Conservation (phyloP, 2,113 vertebrate genomes). For the Theristicus caerulescens region DNA sequence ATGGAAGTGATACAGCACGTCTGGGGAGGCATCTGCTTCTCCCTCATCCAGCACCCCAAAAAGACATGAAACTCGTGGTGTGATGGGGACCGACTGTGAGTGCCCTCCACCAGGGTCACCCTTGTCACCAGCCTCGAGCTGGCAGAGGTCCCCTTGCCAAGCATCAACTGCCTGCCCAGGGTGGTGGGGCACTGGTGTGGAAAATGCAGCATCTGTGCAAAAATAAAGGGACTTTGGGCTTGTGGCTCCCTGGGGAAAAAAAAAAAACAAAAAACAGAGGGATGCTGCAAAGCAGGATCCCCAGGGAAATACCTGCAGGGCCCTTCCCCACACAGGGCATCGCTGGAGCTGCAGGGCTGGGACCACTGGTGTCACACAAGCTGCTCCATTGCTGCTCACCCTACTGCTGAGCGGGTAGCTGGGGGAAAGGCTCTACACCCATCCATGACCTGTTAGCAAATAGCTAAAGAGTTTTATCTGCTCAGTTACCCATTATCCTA, state of each 20-base stretch:
- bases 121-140: background rate
- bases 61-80: background rate
- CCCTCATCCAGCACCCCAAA: background rate
- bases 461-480: conserved; percentile 51
- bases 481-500: conserved; percentile 48
- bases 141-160: background rate
- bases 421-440: background rate
- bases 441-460: background rate
- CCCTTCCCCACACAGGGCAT: background rate
- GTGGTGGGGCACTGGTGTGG: background rate
- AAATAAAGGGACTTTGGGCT: background rate
- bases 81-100: accelerated
- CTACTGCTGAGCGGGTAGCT: background rate
- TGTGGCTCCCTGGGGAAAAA: background rate
- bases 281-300: background rate
- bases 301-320: background rate
- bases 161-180: background rate
- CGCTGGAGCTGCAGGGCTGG: accelerated
- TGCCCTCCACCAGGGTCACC: background rate
- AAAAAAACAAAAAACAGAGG: background rate
- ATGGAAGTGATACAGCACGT: background rate
- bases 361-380: background rate
- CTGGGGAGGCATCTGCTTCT: background rate
- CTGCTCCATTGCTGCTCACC: accelerated
- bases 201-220: conserved; percentile 6